phyloP scores from a whole-genome alignment of 2,113 vertebrate genomes.

The Pardalotus punctatus region DNA sequence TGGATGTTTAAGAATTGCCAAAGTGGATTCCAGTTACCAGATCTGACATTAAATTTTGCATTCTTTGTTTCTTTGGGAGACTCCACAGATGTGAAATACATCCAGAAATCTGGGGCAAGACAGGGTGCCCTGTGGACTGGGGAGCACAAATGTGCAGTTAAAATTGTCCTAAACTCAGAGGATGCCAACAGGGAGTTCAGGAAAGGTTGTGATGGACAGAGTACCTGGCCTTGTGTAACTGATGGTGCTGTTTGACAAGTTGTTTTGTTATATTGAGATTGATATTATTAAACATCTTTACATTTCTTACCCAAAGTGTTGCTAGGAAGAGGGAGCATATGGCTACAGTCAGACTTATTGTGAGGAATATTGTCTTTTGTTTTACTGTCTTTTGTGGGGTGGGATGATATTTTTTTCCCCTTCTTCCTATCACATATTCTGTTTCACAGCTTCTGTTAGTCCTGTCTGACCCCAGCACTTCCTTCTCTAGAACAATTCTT shows the following conservation, averaged over 20 bases:
- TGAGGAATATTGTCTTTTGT: not conserved
- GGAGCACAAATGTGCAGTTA: not conserved
- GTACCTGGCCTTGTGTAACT: not conserved
- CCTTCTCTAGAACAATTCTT: not conserved
- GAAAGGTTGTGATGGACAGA: not conserved
- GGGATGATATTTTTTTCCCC: fast-evolving
- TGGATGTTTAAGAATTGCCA: not conserved
- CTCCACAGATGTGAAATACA: not conserved
- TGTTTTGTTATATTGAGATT: not conserved
- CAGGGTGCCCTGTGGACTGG: not conserved
- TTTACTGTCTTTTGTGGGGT: not conserved
- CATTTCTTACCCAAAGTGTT: not conserved
- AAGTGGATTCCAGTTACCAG: not conserved
- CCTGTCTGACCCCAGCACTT: not conserved
- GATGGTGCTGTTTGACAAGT: not conserved
- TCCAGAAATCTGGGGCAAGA: not conserved
- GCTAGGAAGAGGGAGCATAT: not conserved
- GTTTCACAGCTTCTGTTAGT: not conserved
- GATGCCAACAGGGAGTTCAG: not conserved
- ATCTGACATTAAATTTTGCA: not conserved
- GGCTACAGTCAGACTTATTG: not conserved
- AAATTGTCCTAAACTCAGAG: not conserved
- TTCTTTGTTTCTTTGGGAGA: not conserved
- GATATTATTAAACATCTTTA: not conserved
- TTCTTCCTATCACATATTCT: not conserved